Conservation (phyloP, 2,797 vertebrate genomes). For the Alcedo quadribrachys region DNA sequence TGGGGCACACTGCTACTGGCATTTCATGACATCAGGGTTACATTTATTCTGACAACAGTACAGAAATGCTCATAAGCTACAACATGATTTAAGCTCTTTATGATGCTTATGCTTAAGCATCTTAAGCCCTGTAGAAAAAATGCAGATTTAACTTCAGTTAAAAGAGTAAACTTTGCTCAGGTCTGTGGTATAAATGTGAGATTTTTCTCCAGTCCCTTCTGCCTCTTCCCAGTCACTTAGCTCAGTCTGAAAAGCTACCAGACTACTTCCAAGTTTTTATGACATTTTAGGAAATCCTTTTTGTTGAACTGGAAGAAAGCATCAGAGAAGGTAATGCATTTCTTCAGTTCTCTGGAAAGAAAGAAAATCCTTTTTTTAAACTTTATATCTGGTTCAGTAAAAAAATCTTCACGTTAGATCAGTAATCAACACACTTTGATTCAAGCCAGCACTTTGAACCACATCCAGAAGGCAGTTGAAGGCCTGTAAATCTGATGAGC, state of each 20-base stretch:
- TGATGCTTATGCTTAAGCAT: not conserved
- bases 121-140: not conserved
- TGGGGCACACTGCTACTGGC: not conserved
- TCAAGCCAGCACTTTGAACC: not conserved
- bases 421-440: not conserved
- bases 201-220: not conserved
- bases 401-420: not conserved
- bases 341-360: not conserved
- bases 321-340: not conserved
- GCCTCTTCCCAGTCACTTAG: not conserved
- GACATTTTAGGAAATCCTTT: constrained; percentile 46
- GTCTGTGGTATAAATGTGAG: not conserved
- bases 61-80: constrained; percentile 9
- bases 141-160: constrained; percentile 11
- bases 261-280: not conserved
- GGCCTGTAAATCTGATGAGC: not conserved
- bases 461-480: not conserved
- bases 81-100: constrained; percentile 9
- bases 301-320: constrained; percentile 19
- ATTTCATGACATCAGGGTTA: constrained; percentile 34
- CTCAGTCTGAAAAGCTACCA: not conserved
- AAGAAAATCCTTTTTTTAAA: not conserved
- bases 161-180: constrained; percentile 14
- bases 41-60: constrained; percentile 37
- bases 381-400: not conserved